Evolutionary conservation across 2,113 vertebrate species (phyloP).

Genomic region (Anseranas semipalmata): DNA sequence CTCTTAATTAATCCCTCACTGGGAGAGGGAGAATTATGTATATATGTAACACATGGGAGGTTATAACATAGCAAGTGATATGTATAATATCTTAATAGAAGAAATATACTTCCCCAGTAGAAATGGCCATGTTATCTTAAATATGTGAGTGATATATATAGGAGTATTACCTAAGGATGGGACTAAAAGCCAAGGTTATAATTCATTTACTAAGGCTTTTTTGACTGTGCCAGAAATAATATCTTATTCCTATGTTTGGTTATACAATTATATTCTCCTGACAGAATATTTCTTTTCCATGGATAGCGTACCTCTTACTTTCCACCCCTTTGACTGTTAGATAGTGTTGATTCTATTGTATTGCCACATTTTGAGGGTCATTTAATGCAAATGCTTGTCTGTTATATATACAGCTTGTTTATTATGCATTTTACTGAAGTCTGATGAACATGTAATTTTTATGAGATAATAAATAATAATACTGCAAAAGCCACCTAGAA

Average conservation of each 20-base stretch:
- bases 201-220: not conserved
- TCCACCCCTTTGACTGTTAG: not conserved
- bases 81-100: not conserved
- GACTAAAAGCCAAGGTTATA: not conserved
- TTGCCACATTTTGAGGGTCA: not conserved
- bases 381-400: not conserved
- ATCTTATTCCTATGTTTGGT: not conserved
- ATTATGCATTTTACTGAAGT: not conserved
- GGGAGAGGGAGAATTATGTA: not conserved
- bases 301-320: not conserved
- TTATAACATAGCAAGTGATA: not conserved
- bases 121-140: not conserved
- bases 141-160: not conserved
- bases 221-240: not conserved
- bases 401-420: not conserved
- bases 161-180: not conserved
- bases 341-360: not conserved
- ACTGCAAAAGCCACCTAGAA: not conserved
- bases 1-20: not conserved
- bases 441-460: conserved; percentile 29
- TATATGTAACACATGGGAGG: not conserved
- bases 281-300: conserved; percentile 10
- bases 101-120: not conserved
- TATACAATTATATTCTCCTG: not conserved
- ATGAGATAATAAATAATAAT: conserved; percentile 39